A percentile compares a stretch with the other conserved stretches of the same genome.
Conservation (phyloP, 2,113 vertebrate species). For the Xyrauchen texanus region DNA sequence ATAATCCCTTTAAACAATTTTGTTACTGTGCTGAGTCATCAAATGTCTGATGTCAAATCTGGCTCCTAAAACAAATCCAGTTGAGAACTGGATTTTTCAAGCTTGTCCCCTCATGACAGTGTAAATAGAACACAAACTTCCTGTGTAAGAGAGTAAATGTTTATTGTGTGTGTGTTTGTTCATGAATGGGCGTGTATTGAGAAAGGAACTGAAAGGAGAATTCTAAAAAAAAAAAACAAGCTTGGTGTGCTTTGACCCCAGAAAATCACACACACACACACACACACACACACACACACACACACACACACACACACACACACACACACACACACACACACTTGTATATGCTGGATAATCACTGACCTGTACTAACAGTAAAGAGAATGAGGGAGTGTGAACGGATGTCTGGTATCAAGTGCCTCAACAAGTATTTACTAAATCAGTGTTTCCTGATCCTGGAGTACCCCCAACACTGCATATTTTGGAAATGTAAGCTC, state of each 20-base stretch:
- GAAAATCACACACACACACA: neutral
- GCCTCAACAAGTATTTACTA: neutral
- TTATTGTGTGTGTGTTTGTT: slow-evolving; percentile 41
- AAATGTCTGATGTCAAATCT: too few relatives aligned
- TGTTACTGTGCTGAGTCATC: too few relatives aligned
- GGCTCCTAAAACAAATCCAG: too few relatives aligned
- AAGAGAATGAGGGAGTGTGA: slow-evolving; percentile 25
- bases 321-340: slow-evolving; percentile 26
- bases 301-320: too few relatives aligned
- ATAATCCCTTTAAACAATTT: too few relatives aligned
- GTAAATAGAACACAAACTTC: slow-evolving; percentile 43
- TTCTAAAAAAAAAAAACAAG: slow-evolving; percentile 43
- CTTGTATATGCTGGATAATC: slow-evolving; percentile 28
- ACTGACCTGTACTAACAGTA: slow-evolving; percentile 24
- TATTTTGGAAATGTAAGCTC: too few relatives aligned
- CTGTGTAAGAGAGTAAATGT: slow-evolving; percentile 44
- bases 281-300: too few relatives aligned
- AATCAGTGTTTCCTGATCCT: too few relatives aligned
- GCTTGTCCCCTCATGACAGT: slow-evolving; percentile 1
- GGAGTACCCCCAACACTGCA: too few relatives aligned
- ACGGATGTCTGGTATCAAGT: slow-evolving; percentile 31
- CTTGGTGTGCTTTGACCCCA: slow-evolving; percentile 43
- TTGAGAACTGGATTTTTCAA: neutral
- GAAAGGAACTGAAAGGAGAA: slow-evolving; percentile 34
- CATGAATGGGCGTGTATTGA: slow-evolving; percentile 30